phyloP scores from a whole-genome alignment of 2,888 invertebrate species.

The Cantharis rufa region DNA sequence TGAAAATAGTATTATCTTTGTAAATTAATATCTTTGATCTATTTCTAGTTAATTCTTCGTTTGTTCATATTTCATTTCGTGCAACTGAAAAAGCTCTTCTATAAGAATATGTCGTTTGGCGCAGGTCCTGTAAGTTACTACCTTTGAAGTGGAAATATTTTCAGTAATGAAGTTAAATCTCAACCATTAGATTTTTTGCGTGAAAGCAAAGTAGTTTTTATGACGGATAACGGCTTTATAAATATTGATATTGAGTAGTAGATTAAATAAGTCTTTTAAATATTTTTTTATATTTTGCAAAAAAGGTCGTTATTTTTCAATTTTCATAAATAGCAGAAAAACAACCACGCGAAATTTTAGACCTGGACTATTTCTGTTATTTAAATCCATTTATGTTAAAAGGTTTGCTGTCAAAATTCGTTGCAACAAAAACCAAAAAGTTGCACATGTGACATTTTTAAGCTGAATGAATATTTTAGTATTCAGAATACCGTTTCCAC shows the following conservation, averaged over 20 bases:
- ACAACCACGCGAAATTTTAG: neutral
- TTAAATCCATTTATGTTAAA: neutral
- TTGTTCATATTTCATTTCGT: neutral
- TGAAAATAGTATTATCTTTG: neutral
- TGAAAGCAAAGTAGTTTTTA: neutral
- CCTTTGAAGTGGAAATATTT: neutral
- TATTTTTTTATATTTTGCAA: neutral
- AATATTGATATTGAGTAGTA: neutral
- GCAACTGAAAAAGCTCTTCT: neutral
- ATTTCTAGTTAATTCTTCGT: neutral
- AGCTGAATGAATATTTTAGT: conserved; percentile 3
- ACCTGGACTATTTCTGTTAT: neutral
- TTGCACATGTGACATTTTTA: conserved; percentile 3
- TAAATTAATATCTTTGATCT: neutral
- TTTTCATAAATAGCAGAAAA: neutral
- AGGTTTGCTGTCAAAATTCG: neutral
- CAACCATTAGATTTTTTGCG: neutral
- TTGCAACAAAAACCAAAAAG: conserved; percentile 2
- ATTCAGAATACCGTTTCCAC: conserved; percentile 1
- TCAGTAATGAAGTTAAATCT: neutral
- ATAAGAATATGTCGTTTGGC: neutral
- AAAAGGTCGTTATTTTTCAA: neutral
- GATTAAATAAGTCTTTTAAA: neutral
- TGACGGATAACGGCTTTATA: neutral
- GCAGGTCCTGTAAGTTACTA: neutral